Percentiles rank a stretch among this genome's conserved stretches.
phyloP scores from a whole-genome alignment of 2,797 vertebrate genomes.

The Myripristis jacobus region DNA sequence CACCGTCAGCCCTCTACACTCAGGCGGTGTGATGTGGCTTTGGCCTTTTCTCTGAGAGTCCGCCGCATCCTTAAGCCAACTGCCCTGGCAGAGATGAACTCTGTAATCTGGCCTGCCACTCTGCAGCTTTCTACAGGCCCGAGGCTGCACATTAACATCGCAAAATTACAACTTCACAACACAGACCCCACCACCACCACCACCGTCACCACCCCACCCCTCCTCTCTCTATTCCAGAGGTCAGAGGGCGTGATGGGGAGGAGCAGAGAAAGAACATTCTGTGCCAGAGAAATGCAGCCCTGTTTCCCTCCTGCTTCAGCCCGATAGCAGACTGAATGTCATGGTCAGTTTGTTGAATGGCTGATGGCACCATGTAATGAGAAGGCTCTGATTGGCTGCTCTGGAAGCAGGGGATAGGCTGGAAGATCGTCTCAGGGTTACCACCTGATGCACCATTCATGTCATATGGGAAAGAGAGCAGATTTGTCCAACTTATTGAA shows the following conservation, averaged over 20 bases:
- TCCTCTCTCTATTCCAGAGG: constrained; percentile 32
- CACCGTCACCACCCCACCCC: constrained; percentile 24
- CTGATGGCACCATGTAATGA: constrained; percentile 64
- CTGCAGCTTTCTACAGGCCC: not conserved
- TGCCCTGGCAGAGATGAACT: constrained; percentile 22
- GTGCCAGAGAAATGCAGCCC: constrained; percentile 84
- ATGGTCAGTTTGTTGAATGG: constrained; percentile 72
- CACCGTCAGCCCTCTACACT: constrained; percentile 7
- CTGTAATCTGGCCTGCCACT: not conserved
- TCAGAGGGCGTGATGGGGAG: constrained; percentile 48
- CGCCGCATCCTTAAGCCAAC: constrained; percentile 26
- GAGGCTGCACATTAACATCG: constrained; percentile 39
- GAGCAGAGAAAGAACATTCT: constrained; percentile 78
- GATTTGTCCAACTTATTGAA: not conserved
- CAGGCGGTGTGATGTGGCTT: constrained; percentile 24
- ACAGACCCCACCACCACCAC: too few species aligned
- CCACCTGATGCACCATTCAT: constrained; percentile 14
- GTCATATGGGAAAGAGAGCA: not conserved
- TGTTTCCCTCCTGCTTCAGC: constrained; percentile 85
- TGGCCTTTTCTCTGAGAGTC: constrained; percentile 1
- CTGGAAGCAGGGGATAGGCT: constrained; percentile 33
- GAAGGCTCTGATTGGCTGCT: constrained; percentile 62
- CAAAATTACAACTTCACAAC: constrained; percentile 61
- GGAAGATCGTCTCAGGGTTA: constrained; percentile 55
- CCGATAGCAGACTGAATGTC: constrained; percentile 57